Base-by-base conservation (phyloP, 2,113 vertebrate species). In the Pterophyllum scalare region DNA sequence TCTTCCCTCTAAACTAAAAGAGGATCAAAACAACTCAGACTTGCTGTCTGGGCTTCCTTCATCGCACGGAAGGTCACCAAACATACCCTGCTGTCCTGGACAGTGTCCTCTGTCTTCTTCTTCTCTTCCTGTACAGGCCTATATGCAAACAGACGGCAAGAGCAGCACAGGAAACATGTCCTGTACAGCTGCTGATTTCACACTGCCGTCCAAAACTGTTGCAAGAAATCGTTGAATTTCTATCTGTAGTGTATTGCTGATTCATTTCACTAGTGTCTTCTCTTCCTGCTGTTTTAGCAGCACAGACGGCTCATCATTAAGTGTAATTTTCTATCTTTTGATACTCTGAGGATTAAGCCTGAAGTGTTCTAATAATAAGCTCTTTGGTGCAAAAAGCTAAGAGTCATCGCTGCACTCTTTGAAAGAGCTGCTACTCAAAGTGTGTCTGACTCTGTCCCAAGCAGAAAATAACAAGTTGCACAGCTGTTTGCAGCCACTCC, bases 401-500 rank as follows among this genome's bases (percentile, higher is more conserved):
- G 13, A 70, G n/a, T 24, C 17, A 24, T 81, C 31, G 24, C 17
- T 33, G 26, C 15, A 1, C 28, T 57, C 17, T 81, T 77, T 54
- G 6, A 82, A 60, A 19, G 8, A 81, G 49, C 58, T 43, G 38
- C 17, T 52, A 17, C 60, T 58, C 33, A 86, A 38, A 57, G 20
- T 60, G 22, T 46, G 74, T 59, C 38, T 78, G 59, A 56, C 75
- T 70, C 9, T 62, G 24, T 7, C 38, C 59, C 70, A 83, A 87
- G 72, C 2, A 19, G n/a, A 59, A 81, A 61, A 81, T 79, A 87
- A 43, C 75, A 88, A 83, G 67, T 65, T 77, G 77, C 80, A 80
- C 82, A 92, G 87, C 84, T 85, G 83, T 89, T 87, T 85, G 59
- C 80, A 81, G 80, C 72, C 87, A 46, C 79, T 86, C 87, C 82